Evolutionary conservation across 37 sponge, comb jelly and placozoan species (phyloP).

Genomic region (Haliclona indistincta): DNA sequence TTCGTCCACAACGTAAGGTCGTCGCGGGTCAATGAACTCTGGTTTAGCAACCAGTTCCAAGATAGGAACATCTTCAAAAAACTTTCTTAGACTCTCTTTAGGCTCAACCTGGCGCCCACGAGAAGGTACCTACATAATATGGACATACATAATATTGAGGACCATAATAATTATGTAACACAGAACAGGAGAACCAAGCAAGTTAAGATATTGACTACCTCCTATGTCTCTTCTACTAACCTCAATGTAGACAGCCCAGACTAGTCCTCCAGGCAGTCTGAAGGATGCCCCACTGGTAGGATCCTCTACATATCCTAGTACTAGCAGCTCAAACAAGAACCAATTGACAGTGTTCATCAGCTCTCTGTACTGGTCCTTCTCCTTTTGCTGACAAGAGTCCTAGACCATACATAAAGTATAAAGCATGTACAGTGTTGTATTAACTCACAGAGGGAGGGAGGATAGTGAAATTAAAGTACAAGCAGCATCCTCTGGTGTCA

Average conservation of each 20-base stretch:
- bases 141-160: no score
- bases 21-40: conserved; percentile 25
- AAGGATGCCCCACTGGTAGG: conserved; percentile 72
- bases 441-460: conserved; percentile 66
- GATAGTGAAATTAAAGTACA: conserved; percentile 81
- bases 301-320: conserved; percentile 88
- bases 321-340: conserved; percentile 84
- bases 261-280: conserved; percentile 53
- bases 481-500: conserved; percentile 26
- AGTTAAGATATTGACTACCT: background rate
- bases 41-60: conserved; percentile 57
- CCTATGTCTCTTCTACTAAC: conserved; percentile 4
- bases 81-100: conserved; percentile 33
- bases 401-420: background rate
- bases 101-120: conserved; percentile 20
- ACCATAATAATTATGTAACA: background rate
- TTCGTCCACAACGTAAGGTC: conserved; percentile 61
- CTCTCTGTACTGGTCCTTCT: conserved; percentile 44
- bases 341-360: conserved; percentile 65
- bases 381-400: background rate
- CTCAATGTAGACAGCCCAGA: conserved; percentile 80
- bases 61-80: conserved; percentile 63
- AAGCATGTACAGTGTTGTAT: background rate
- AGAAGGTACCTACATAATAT: conserved; percentile 41
- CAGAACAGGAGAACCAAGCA: background rate